These are phyloP conservation scores for Odontocerum albicorne DNA, from an alignment of 2,888 invertebrate genomes.

Conservation along the genomic window DNA sequence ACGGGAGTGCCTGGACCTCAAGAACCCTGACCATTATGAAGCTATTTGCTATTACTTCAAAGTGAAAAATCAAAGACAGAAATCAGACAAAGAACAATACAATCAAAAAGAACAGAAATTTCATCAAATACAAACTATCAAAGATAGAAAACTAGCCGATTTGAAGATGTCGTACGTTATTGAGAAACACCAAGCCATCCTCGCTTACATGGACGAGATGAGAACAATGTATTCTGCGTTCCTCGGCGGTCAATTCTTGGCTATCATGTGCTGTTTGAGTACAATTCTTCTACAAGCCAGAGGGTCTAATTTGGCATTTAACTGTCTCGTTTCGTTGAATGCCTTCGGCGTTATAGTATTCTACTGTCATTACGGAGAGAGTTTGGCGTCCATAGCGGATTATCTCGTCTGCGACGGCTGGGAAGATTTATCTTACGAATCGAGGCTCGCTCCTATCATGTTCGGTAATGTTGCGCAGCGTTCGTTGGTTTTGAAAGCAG, in stretches of 20 bases:
- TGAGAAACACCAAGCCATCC: conserved; percentile 17
- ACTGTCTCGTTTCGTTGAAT: conserved; percentile 10
- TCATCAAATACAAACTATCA: neutral
- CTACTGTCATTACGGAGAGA: conserved; percentile 26
- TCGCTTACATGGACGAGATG: conserved; percentile 11
- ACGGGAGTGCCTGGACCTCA: conserved; percentile 13
- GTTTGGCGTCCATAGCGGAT: conserved; percentile 10
- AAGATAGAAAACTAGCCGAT: neutral
- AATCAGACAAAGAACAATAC: neutral
- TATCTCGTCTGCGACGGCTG: conserved; percentile 9
- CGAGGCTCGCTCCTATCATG: conserved; percentile 11
- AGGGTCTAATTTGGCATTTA: conserved; percentile 15
- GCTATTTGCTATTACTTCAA: conserved; percentile 13
- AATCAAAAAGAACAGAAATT: neutral
- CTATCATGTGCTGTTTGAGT: conserved; percentile 15
- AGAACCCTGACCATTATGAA: conserved; percentile 2
- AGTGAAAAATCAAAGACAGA: neutral
- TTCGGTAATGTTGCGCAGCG: conserved; percentile 8
- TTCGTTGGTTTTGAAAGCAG: conserved; percentile 16
- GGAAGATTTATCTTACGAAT: conserved; percentile 17
- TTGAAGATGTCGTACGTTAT: conserved; percentile 22
- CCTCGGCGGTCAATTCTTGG: conserved; percentile 17
- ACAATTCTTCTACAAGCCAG: conserved; percentile 12
- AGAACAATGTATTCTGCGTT: conserved; percentile 7
- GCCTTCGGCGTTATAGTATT: conserved; percentile 26